Evolutionary conservation across 2,888 invertebrate genomes (phyloP), one percentile per base, ranked within the genome.

Genomic region (Calameuta idolon): DNA sequence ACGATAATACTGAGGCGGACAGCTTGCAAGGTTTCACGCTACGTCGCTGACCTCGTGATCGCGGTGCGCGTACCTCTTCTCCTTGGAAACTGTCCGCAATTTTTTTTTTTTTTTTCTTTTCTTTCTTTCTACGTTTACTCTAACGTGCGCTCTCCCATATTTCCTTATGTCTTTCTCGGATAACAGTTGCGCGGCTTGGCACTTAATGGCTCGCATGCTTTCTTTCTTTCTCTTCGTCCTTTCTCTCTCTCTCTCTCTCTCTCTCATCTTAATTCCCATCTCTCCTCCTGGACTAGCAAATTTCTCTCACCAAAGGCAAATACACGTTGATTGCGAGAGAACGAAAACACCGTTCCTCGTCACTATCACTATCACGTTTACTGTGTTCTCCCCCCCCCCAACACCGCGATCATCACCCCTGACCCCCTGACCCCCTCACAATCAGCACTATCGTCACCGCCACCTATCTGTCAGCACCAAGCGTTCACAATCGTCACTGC

Each of bases 1-100:
- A 77, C 74, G 71, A 74, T 76, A 77, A 55, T 71, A 73, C 75
- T 79, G 75, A 12, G 71, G 83, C 86, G 87, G 84, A 82, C 86
- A 85, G 85, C 55, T 85, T 85, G 76, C 85, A 87, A 87, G 83
- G 84, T 79, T 71, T 34, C 23, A 1, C 76, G 40, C 74, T 11
- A 34, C 12, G 34, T 34, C 5, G 23, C 23, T 0, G 23, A 9
- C 55, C 55, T 55, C 15, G 55, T 23, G 55, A 55, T 23, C 55
- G 9, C 5, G 55, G 23, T 55, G 2, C 55, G 4, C 74, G 35
- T 35, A 30, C 30, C 34, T 30, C 34, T 12, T 12, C 40, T 81
- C 81, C 82, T 87, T 87, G 82, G 77, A 84, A 84, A 34, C 85
- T 84, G 86, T 83, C 84, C 83, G 87, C 79, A 79, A 79, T 81